Conservation (phyloP, 37 sponge, comb jelly and placozoan species). For the Beroe forskalii region DNA sequence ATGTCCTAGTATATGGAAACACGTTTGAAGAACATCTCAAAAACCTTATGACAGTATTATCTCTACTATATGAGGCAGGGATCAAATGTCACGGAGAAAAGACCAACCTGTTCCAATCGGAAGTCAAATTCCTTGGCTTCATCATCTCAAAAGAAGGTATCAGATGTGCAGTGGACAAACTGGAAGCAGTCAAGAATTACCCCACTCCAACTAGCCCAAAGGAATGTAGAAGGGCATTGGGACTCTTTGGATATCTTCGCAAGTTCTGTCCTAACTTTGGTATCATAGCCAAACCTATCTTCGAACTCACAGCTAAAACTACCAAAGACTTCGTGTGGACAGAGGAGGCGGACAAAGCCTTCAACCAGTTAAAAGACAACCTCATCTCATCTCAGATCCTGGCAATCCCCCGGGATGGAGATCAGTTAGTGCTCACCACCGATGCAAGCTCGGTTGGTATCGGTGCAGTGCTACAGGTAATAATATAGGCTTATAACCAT, state of each 20-base stretch:
- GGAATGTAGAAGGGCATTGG: slow-evolving; percentile 65
- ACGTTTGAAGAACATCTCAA: slow-evolving; percentile 67
- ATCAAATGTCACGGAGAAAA: slow-evolving; percentile 52
- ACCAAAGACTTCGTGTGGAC: slow-evolving; percentile 26
- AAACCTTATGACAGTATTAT: slow-evolving; percentile 44
- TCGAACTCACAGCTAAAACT: slow-evolving; percentile 39
- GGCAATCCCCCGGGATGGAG: background rate
- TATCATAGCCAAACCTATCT: slow-evolving; percentile 64
- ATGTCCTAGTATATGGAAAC: slow-evolving; percentile 60
- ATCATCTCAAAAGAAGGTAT: slow-evolving; percentile 58
- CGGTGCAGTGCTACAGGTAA: background rate
- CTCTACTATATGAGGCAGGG: slow-evolving; percentile 20
- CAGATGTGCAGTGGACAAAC: slow-evolving; percentile 45
- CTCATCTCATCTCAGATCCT: background rate
- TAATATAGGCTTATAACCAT: too few species aligned
- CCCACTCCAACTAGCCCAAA: slow-evolving; percentile 62
- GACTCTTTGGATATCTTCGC: slow-evolving; percentile 66
- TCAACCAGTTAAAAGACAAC: background rate
- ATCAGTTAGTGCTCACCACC: background rate
- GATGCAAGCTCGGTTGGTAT: background rate
- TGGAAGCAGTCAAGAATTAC: slow-evolving; percentile 59
- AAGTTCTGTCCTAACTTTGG: slow-evolving; percentile 48
- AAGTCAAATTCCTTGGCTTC: slow-evolving; percentile 62
- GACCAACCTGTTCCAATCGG: background rate
- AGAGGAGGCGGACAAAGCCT: background rate